These are phyloP conservation scores for Halictus rubicundus DNA, from an alignment of 1,140 invertebrate species.

Conservation along the genomic window DNA sequence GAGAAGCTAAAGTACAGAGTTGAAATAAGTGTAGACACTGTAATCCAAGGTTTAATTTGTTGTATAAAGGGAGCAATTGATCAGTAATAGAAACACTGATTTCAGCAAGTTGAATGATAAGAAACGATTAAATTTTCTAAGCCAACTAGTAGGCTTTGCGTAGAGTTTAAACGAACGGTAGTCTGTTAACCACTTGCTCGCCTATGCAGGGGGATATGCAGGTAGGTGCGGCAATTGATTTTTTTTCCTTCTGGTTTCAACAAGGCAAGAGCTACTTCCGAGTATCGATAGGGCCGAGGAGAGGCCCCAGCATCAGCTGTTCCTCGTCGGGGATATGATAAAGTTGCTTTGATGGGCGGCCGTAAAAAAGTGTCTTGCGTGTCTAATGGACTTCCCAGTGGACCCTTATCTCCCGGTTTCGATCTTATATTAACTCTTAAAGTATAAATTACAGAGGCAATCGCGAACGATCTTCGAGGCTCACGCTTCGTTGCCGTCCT, in stretches of 20 bases:
- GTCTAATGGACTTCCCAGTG: constrained; percentile 46
- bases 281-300: neutral
- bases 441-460: constrained; percentile 50
- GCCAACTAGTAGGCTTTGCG: no score
- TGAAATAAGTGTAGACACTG: no score
- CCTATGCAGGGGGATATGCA: neutral
- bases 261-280: neutral
- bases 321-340: constrained; percentile 22
- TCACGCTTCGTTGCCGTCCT: constrained; percentile 42
- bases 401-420: constrained; percentile 42
- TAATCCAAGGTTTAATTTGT: no score
- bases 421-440: constrained; percentile 50
- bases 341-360: neutral
- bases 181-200: neutral
- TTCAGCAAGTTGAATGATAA: no score
- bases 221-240: neutral
- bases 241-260: neutral
- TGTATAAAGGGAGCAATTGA: no score
- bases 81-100: no score
- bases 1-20: no score
- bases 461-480: constrained; percentile 30
- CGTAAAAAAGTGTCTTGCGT: constrained; percentile 42
- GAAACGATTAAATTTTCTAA: no score
- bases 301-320: neutral
- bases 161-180: no score